Percentiles rank a stretch among this genome's conserved stretches.
Evolutionary conservation across 1,140 invertebrate species (phyloP).

Genomic region (Drosophila quadrilineata): DNA sequence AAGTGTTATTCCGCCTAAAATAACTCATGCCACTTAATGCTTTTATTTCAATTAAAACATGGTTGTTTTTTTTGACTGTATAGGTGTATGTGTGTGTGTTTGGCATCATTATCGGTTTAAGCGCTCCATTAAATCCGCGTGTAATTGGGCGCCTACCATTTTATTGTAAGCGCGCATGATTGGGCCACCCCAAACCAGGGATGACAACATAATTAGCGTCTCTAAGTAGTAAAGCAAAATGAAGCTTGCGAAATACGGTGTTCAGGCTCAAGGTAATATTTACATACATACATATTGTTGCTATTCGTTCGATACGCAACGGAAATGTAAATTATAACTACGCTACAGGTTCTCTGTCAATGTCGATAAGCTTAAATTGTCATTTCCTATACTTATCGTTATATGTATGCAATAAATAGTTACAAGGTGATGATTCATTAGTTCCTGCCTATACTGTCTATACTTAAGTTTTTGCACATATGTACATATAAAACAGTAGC

Average conservation of each 20-base stretch:
- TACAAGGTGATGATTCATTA: no score
- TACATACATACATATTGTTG: background rate
- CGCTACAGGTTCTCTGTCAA: background rate
- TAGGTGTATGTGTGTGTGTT: background rate
- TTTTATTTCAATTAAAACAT: no score
- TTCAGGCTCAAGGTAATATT: no score
- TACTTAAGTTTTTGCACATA: no score
- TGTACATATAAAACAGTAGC: no score
- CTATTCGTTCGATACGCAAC: background rate
- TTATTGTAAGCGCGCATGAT: conserved; percentile 3
- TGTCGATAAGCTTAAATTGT: background rate
- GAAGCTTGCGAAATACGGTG: no score
- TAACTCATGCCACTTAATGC: no score
- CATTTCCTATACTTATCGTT: no score
- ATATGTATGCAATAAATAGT: background rate
- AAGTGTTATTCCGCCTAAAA: no score
- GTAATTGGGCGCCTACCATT: conserved; percentile 8
- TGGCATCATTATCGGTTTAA: background rate
- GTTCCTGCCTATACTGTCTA: no score
- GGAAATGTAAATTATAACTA: background rate
- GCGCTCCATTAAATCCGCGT: background rate
- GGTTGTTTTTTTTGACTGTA: no score
- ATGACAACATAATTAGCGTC: background rate
- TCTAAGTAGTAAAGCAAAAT: background rate
- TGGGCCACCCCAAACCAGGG: background rate